Evolutionary conservation across 2,113 vertebrate genomes (phyloP).

Genomic region (Chroicocephalus ridibundus): DNA sequence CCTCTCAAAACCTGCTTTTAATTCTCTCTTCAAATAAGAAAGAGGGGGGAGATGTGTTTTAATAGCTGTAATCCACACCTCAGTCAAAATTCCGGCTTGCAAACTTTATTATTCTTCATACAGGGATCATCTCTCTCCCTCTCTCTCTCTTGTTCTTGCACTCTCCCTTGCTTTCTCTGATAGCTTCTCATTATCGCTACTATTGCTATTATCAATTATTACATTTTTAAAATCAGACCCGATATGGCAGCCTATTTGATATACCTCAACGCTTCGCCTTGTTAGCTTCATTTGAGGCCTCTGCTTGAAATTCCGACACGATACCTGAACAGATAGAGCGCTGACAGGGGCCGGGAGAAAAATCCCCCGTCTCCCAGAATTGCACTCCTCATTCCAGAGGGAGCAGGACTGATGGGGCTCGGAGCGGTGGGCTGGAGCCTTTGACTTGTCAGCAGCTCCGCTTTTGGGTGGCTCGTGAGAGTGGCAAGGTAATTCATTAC

Average conservation of each 20-base stretch:
- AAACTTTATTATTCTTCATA: conserved; percentile 82
- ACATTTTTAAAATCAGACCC: conserved; percentile 36
- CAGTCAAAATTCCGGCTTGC: conserved; percentile 83
- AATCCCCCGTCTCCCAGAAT: not conserved
- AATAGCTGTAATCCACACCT: conserved; percentile 88
- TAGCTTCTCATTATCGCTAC: conserved; percentile 31
- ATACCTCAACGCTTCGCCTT: conserved; percentile 8
- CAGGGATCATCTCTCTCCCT: conserved; percentile 58
- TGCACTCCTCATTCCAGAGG: not conserved
- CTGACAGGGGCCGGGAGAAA: not conserved
- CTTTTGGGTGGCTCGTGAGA: not conserved
- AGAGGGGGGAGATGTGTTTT: conserved; percentile 83
- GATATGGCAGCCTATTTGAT: conserved; percentile 32
- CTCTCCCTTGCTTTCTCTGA: conserved; percentile 66
- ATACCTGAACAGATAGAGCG: not conserved
- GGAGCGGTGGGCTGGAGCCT: not conserved
- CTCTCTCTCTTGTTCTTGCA: conserved; percentile 33
- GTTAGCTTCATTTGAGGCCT: conserved; percentile 6
- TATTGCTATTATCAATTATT: conserved; percentile 50
- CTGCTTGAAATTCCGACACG: not conserved
- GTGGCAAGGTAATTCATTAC: not conserved
- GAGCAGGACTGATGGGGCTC: not conserved
- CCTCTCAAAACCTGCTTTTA: conserved; percentile 88
- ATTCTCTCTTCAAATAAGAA: conserved; percentile 85
- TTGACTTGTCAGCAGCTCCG: not conserved